Conservation (phyloP, 2,888 invertebrate genomes). For the Plagiodera versicolora region DNA sequence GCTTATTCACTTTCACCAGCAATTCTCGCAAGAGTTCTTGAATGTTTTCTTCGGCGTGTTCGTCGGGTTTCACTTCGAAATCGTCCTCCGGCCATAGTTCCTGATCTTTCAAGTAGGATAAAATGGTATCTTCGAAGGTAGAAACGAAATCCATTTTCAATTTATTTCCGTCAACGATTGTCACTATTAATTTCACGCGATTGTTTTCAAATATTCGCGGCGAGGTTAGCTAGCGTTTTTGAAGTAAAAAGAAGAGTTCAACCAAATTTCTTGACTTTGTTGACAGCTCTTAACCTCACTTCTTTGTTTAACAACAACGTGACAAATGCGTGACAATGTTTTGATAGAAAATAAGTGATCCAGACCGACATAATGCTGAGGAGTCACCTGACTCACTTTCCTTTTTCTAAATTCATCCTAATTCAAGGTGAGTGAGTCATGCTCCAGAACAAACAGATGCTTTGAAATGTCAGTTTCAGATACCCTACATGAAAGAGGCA, state of each 20-base stretch:
- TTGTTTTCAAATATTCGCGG: no score
- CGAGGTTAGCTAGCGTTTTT: no score
- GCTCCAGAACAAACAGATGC: background rate
- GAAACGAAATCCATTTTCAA: background rate
- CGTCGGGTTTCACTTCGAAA: background rate
- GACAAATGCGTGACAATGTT: slow-evolving; percentile 24
- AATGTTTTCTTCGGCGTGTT: slow-evolving; percentile 14
- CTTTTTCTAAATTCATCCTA: slow-evolving; percentile 47
- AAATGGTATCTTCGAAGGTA: slow-evolving; percentile 31
- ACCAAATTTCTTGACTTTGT: background rate
- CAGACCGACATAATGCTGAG: slow-evolving; percentile 42
- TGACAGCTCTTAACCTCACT: background rate
- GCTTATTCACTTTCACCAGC: slow-evolving; percentile 39
- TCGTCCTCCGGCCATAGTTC: slow-evolving; percentile 28
- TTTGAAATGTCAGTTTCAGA: slow-evolving; percentile 40
- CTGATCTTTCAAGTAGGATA: slow-evolving; percentile 35
- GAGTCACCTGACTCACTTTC: slow-evolving; percentile 42
- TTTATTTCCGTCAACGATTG: no score
- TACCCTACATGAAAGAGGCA: slow-evolving; percentile 39
- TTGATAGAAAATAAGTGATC: slow-evolving; percentile 21
- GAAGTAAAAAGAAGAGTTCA: no score
- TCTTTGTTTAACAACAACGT: slow-evolving; percentile 1
- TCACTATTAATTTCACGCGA: no score
- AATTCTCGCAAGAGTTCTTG: slow-evolving; percentile 40
- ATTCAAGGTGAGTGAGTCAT: slow-evolving; percentile 44